These are phyloP conservation scores for Ganaspis sp. DNA, from an alignment of 1,140 invertebrate genomes.

Conservation along the genomic window DNA sequence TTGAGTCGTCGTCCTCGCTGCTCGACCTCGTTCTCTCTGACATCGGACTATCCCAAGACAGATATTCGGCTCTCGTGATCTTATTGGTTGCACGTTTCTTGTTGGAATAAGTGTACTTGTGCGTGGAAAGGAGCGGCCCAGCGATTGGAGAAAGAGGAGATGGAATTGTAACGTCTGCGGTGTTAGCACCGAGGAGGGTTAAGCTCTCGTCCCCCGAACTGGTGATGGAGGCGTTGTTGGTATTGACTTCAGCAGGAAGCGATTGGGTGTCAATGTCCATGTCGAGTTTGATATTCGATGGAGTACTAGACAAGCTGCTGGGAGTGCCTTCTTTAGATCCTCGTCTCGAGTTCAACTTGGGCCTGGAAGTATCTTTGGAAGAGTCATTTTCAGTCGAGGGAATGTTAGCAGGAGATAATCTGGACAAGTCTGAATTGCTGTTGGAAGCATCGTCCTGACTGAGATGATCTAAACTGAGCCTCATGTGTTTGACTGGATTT, in stretches of 20 bases:
- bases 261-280: conserved; percentile 68
- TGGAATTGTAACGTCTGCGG: conserved; percentile 69
- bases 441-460: conserved; percentile 72
- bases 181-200: conserved; percentile 64
- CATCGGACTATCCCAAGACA: conserved; percentile 52
- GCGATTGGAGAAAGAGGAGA: conserved; percentile 72
- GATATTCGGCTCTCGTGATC: conserved; percentile 59
- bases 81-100: conserved; percentile 66
- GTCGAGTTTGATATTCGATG: conserved; percentile 67
- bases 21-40: conserved; percentile 50
- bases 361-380: conserved; percentile 55
- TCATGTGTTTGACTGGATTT: conserved; percentile 61
- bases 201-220: conserved; percentile 71
- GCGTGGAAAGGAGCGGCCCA: conserved; percentile 69
- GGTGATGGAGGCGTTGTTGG: conserved; percentile 63
- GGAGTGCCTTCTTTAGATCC: conserved; percentile 70
- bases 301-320: conserved; percentile 63
- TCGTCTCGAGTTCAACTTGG: conserved; percentile 62
- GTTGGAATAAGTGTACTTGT: conserved; percentile 73
- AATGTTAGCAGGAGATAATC: conserved; percentile 63
- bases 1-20: conserved; percentile 70
- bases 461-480: conserved; percentile 64
- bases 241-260: conserved; percentile 59
- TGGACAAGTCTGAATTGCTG: conserved; percentile 67
- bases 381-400: conserved; percentile 58